phyloP scores from a whole-genome alignment of 1,140 invertebrate species.

The Hesperophylax magnus region DNA sequence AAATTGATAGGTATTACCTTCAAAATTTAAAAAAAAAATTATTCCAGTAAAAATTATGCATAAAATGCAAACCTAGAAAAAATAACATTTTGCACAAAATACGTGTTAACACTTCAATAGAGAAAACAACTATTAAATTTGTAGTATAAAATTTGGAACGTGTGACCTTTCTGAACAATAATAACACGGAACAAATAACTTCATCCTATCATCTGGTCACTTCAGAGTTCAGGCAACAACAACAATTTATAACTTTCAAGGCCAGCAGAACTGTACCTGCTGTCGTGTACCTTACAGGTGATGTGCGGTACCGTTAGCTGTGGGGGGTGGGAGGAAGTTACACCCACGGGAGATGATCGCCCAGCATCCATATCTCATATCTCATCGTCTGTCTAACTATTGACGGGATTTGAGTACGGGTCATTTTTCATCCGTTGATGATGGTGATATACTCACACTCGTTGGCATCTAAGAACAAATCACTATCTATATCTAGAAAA shows the following conservation, averaged over 20 bases:
- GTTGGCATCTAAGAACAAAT: no score
- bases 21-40: no score
- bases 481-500: no score
- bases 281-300: constrained; percentile 20
- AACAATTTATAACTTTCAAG: constrained; percentile 13
- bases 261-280: constrained; percentile 8
- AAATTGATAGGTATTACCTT: no score
- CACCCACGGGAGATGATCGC: constrained; percentile 26
- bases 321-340: constrained; percentile 8
- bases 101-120: no score
- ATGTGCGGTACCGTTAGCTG: constrained; percentile 39
- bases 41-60: no score
- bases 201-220: constrained; percentile 7
- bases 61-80: no score
- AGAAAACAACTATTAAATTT: no score
- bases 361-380: constrained; percentile 36
- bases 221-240: neutral
- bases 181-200: no score
- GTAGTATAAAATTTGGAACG: no score
- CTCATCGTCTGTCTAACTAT: constrained; percentile 31
- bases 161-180: no score
- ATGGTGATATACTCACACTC: constrained; percentile 1
- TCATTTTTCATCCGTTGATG: constrained; percentile 32
- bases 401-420: constrained; percentile 3
- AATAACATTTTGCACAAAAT: no score